Evolutionary conservation across 2,113 vertebrate species (phyloP), one percentile per base, ranked within the genome.

Genomic region (Dasypus novemcinctus): DNA sequence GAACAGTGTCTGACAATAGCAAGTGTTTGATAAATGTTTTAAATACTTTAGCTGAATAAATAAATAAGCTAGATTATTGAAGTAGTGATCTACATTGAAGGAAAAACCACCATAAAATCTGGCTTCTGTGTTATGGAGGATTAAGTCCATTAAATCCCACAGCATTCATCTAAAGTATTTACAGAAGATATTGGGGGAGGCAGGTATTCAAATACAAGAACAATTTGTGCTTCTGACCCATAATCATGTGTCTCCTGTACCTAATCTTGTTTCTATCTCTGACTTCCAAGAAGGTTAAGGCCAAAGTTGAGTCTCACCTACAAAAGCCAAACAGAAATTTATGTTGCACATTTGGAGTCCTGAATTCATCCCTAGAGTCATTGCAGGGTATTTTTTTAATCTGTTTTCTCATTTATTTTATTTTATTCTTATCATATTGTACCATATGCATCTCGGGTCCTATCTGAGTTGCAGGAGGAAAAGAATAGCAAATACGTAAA

Each of bases 21-120:
- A 74, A 82, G 17, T 69, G 49, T 36, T 83, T 61, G 79, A 72
- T 69, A 94, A 78, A 63, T 69, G 79, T 79, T 86, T 85, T 59
- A 92, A 93, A 69, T 96, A 72, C 72, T 79, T 86, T n/a, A 75
- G n/a, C n/a, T n/a, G n/a, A n/a, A 52, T 88, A 66, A 61, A 82
- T 71, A 15, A 63, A n/a, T n/a, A n/a, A 54, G 5, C 29, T 46
- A 54, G 12, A 31, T 82, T 43, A 69, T 84, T 29, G 74, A n/a
- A 92, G 20, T 85, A 80, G 17, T 52, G 27, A 52, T 49, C 10
- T 69, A 74, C 21, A 57, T 1, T 81, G 27, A 92, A n/a, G 52
- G 8, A 83, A 10, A 92, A 41, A 17, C 4, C 83, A n/a, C 5
- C 46, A 29, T 41, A 83, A 72, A 82, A 83, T 81, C 21, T 81